phyloP scores from a whole-genome alignment of 2,113 vertebrate genomes.

The Argyrosomus japonicus region DNA sequence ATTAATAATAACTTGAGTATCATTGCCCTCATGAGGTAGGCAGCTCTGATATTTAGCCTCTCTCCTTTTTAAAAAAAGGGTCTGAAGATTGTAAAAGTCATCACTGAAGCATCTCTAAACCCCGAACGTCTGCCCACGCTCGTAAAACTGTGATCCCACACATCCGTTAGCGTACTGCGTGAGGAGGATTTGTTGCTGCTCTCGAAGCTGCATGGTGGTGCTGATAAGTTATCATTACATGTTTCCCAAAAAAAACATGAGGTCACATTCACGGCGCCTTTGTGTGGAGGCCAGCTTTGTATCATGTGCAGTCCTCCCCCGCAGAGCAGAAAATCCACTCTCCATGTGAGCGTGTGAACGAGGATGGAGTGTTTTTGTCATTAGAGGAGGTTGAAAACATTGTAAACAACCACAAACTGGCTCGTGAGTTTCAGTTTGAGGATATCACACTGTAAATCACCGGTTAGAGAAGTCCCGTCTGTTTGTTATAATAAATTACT shows the following conservation, averaged over 20 bases:
- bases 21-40: not conserved
- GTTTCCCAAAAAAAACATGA: conserved; percentile 27
- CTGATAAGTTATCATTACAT: conserved; percentile 7
- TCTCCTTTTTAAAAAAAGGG: not conserved
- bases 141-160: conserved; percentile 5
- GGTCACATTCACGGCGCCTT: conserved; percentile 10
- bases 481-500: not conserved
- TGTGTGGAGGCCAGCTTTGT: conserved; percentile 5
- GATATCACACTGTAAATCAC: conserved; percentile 9
- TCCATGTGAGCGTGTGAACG: conserved; percentile 24
- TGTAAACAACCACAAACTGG: conserved; percentile 52
- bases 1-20: conserved; percentile 26
- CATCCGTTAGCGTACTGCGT: not conserved
- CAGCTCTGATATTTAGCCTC: not conserved
- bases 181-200: conserved; percentile 4
- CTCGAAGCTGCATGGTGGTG: conserved; percentile 1
- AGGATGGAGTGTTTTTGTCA: conserved; percentile 44
- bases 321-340: conserved; percentile 41
- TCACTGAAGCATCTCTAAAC: not conserved
- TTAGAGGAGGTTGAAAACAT: conserved; percentile 39
- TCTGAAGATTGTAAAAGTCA: conserved; percentile 2
- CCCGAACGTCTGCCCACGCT: not conserved
- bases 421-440: conserved; percentile 3
- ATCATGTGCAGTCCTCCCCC: conserved; percentile 32
- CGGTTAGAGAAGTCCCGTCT: not conserved